phyloP scores from a whole-genome alignment of 2,888 invertebrate species.

The Drosophila monieri region DNA sequence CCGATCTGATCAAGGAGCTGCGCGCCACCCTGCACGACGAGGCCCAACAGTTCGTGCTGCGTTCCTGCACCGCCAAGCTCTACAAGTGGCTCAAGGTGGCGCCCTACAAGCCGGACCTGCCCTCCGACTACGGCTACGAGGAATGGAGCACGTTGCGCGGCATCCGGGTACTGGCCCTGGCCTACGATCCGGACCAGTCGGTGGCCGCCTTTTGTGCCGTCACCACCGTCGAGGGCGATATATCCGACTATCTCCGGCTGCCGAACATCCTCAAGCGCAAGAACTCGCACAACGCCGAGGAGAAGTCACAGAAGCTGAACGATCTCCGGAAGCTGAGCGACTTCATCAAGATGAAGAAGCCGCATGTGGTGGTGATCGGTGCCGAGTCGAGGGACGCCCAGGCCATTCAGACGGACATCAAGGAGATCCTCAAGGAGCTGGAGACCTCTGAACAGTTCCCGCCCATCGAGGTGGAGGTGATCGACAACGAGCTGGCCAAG shows the following conservation, averaged over 20 bases:
- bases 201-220: constrained; percentile 95
- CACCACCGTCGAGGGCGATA: constrained; percentile 94
- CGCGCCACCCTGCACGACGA: constrained; percentile 91
- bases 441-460: constrained; percentile 94
- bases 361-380: constrained; percentile 95
- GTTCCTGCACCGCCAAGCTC: constrained; percentile 92
- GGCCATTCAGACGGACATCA: constrained; percentile 91
- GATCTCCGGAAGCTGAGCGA: constrained; percentile 89
- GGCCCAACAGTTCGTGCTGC: constrained; percentile 93
- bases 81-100: constrained; percentile 94
- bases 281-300: constrained; percentile 88
- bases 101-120: constrained; percentile 89
- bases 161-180: constrained; percentile 93
- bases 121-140: constrained; percentile 93
- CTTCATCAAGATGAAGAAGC: constrained; percentile 95
- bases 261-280: constrained; percentile 93
- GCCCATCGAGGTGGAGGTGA: constrained; percentile 93
- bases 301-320: constrained; percentile 87
- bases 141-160: constrained; percentile 93
- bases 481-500: constrained; percentile 96
- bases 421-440: constrained; percentile 89
- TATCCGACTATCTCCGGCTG: constrained; percentile 94
- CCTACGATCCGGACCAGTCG: constrained; percentile 93
- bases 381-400: constrained; percentile 95
- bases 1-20: constrained; percentile 94